These are phyloP conservation scores for Felis chaus DNA, from an alignment of 2,113 vertebrate species.

Conservation along the genomic window DNA sequence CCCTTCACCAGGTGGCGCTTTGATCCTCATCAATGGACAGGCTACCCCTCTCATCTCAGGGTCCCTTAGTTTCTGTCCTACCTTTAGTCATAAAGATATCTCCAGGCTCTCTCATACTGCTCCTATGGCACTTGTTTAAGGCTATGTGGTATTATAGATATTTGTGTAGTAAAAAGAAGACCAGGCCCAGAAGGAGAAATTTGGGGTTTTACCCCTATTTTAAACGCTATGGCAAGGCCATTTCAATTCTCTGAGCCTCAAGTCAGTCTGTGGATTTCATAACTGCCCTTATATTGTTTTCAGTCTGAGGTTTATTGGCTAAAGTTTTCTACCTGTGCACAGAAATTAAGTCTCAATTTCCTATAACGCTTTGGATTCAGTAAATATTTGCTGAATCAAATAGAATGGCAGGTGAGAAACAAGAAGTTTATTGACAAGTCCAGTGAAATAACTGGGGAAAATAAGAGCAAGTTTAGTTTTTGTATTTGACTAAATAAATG, in stretches of 20 bases:
- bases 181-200: neutral
- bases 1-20: neutral
- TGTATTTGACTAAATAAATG: neutral
- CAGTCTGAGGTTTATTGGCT: neutral
- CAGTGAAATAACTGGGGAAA: neutral
- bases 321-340: neutral
- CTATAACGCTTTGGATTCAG: neutral
- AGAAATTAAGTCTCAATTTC: neutral
- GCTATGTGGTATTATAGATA: neutral
- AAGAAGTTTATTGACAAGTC: neutral
- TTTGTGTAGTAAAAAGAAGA: neutral
- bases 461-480: neutral
- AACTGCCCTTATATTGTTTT: neutral
- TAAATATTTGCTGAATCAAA: neutral
- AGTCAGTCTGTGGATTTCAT: neutral
- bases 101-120: neutral
- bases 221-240: neutral
- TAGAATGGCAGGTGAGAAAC: neutral
- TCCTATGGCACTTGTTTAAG: neutral
- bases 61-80: neutral
- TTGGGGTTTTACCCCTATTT: neutral
- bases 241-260: neutral
- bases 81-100: fast-evolving
- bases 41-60: too few relatives aligned
- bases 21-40: neutral